Base-by-base conservation (phyloP, 2,797 vertebrate species). In the Tenualosa ilisha region DNA sequence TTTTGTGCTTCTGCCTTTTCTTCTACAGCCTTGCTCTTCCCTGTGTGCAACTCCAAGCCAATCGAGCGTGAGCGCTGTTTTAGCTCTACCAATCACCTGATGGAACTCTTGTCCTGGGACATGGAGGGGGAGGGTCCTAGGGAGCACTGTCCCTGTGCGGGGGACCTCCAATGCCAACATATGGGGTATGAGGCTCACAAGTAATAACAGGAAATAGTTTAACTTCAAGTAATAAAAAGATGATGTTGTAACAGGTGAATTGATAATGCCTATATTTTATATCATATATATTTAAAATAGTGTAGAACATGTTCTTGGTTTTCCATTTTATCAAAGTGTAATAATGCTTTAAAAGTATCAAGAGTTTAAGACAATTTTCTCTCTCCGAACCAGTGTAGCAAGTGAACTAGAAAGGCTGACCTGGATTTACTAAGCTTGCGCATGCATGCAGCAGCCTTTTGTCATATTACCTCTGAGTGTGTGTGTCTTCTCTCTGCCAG, bases 111-210 rank as follows among this genome's bases (percentile, higher is more conserved):
- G 91, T 96, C 96, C 75, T 98, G 96, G 97, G 96, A 97, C 63
- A 83, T 92, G 83, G 94, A 96, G 86, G 94, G 94, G 0, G 93
- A 96, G 0, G 95, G 95, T 2, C 96, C 96, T 0, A 93, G 94
- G 79, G 97, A 97, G 89, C 93, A 95, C 24, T 99, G 98, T 24
- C 98, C 98, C 0, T 99, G 98, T 88, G 94, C 94, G 9, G 94
- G 93, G 2, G 96, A 96, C 50, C 95, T 99, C n/a, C 94, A 95
- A 89, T 99, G 98, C 91, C 97, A 98, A 85, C 93, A 95, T 24
- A 95, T 96, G 13, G 96, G 97, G 98, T 99, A 90, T 93, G 90
- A 90, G 87, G 3, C 0, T 3, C 9, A 1, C 46, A 5, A 82
- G 17, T n/a, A 3, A 59, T 59, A 22, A n/a, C 20, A 59, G 22